Evolutionary conservation across 2,888 invertebrate genomes (phyloP).

Genomic region (Mythimna vitellina): DNA sequence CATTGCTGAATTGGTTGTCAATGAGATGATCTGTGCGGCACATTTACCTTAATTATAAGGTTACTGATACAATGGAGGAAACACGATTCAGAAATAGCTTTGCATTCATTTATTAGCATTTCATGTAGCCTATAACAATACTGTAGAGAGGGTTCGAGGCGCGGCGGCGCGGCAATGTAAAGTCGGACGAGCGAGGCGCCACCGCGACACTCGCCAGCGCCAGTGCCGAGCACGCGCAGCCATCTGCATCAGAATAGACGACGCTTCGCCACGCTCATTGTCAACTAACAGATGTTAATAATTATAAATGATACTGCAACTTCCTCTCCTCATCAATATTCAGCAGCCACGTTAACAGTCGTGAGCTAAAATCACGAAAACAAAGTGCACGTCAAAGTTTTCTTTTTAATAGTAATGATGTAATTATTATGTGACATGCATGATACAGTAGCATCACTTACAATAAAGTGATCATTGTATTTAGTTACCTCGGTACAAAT

Average conservation of each 20-base stretch:
- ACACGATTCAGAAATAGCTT: conserved; percentile 70
- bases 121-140: conserved; percentile 52
- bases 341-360: conserved; percentile 35
- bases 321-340: conserved; percentile 55
- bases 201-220: conserved; percentile 39
- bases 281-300: conserved; percentile 56
- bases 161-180: conserved; percentile 33
- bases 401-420: conserved; percentile 12
- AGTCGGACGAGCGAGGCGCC: conserved; percentile 58
- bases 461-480: conserved; percentile 12
- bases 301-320: conserved; percentile 54
- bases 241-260: conserved; percentile 80
- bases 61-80: conserved; percentile 70
- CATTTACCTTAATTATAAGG: conserved; percentile 70
- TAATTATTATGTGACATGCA: conserved; percentile 5
- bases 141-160: conserved; percentile 32
- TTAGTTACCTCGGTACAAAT: not conserved
- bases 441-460: not conserved
- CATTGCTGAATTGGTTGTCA: conserved; percentile 31
- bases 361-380: conserved; percentile 60
- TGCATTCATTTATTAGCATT: conserved; percentile 61
- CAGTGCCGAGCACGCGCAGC: conserved; percentile 63
- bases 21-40: conserved; percentile 32
- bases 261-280: conserved; percentile 63
- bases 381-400: conserved; percentile 21